These are phyloP conservation scores for Craseonycteris thonglongyai DNA, from an alignment of 2,113 vertebrate genomes.

Conservation along the genomic window DNA sequence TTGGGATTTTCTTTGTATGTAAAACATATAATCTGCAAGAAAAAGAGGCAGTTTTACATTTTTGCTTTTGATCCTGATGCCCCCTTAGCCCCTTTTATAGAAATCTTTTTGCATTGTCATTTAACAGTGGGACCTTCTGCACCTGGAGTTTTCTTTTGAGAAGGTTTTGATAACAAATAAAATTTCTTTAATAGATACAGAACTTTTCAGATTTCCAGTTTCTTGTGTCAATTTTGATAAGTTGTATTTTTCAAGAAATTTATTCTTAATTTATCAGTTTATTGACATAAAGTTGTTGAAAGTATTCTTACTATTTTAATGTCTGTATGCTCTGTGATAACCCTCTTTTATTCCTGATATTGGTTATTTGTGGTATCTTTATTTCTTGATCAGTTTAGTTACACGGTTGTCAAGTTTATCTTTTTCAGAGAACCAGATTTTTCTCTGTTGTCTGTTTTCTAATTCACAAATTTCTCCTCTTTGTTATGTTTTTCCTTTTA, in stretches of 20 bases:
- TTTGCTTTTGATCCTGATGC: background rate
- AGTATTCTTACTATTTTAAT: background rate
- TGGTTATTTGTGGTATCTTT: background rate
- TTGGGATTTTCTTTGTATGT: background rate
- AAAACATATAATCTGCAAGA: background rate
- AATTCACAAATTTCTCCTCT: background rate
- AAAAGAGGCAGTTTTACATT: background rate
- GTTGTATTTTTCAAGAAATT: background rate
- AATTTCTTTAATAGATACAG: background rate
- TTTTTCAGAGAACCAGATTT: conserved; percentile 1
- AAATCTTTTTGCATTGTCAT: background rate
- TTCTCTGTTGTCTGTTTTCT: background rate
- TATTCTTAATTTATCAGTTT: background rate
- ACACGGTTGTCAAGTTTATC: background rate
- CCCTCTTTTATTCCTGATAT: background rate
- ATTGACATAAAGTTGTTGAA: background rate
- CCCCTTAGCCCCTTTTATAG: background rate
- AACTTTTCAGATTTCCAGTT: background rate
- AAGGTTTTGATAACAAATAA: background rate
- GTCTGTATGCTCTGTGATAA: background rate
- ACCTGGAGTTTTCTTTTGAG: background rate
- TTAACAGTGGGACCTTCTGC: background rate
- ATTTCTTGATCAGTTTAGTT: background rate
- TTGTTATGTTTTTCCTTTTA: background rate
- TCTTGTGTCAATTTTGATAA: background rate